Evolutionary conservation across 2,797 vertebrate species (phyloP).

Genomic region (Dipus sagitta): DNA sequence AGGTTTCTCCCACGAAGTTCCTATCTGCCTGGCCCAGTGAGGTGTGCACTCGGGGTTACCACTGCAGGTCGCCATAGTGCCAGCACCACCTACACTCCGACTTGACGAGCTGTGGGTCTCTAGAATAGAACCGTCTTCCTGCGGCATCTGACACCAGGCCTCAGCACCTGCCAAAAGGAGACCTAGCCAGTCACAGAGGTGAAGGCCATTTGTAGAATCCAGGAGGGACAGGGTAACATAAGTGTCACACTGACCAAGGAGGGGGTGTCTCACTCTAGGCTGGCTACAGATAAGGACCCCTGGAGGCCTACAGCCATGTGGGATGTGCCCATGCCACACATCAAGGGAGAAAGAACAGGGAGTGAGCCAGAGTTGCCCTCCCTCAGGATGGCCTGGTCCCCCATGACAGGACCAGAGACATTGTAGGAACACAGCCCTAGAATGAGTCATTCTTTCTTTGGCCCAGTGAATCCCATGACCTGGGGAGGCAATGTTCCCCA

Average conservation of each 20-base stretch:
- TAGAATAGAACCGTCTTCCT: neutral
- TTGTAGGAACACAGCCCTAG: neutral
- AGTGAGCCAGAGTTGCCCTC: neutral
- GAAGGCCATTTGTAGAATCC: neutral
- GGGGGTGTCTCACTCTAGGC: rapidly evolving
- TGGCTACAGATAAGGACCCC: rapidly evolving
- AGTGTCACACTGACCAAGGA: rapidly evolving
- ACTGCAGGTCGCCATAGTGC: neutral
- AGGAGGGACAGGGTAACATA: neutral
- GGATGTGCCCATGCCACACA: rapidly evolving
- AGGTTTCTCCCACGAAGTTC: neutral
- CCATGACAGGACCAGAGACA: neutral
- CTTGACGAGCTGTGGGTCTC: neutral
- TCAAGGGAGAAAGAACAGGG: neutral
- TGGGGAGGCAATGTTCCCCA: neutral
- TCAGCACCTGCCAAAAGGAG: neutral
- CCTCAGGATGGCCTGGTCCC: neutral
- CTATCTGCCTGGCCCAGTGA: neutral
- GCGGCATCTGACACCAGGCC: neutral
- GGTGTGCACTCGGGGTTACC: too few relatives aligned
- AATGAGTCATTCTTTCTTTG: neutral
- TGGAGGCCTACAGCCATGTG: too few relatives aligned
- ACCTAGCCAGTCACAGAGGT: neutral
- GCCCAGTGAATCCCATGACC: neutral
- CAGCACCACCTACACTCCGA: neutral